Conservation (phyloP, 2,888 invertebrate genomes). For the Pristionchus entomophagus region DNA sequence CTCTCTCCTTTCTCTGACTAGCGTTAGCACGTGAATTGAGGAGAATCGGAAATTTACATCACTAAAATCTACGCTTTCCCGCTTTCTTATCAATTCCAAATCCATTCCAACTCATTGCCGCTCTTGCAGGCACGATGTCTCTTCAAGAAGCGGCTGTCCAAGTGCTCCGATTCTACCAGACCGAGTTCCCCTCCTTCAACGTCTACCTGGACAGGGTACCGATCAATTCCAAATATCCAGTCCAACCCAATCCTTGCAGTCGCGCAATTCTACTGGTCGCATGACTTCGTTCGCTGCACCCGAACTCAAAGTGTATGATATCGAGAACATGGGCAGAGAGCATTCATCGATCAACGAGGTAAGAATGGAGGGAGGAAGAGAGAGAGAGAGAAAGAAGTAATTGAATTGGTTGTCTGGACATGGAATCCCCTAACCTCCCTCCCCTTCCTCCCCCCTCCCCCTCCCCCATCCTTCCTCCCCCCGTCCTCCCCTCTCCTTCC, state of each 20-base stretch:
- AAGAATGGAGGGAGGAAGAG: background rate
- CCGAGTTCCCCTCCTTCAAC: slow-evolving; percentile 96
- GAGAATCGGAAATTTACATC: no score
- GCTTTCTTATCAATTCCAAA: no score
- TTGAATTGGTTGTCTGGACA: slow-evolving; percentile 27
- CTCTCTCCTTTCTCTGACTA: no score
- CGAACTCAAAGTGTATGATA: slow-evolving; percentile 94
- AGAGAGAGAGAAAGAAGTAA: slow-evolving; percentile 1
- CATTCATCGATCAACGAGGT: slow-evolving; percentile 61
- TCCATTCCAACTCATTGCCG: no score
- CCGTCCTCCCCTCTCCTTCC: background rate
- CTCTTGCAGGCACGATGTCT: slow-evolving; percentile 80
- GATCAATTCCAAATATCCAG: background rate
- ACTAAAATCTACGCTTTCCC: no score
- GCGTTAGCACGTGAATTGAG: no score
- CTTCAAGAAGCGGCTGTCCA: slow-evolving; percentile 95
- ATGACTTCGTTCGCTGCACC: slow-evolving; percentile 53
- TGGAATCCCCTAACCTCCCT: background rate
- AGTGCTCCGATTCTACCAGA: slow-evolving; percentile 94
- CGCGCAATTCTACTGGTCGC: slow-evolving; percentile 53
- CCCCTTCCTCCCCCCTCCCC: background rate
- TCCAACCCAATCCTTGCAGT: slow-evolving; percentile 42
- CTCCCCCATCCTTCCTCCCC: background rate
- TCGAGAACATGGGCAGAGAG: slow-evolving; percentile 82
- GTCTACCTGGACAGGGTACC: slow-evolving; percentile 86